These are phyloP conservation scores for Hephaestus fuliginosus DNA, from an alignment of 2,797 vertebrate genomes.

Conservation along the genomic window DNA sequence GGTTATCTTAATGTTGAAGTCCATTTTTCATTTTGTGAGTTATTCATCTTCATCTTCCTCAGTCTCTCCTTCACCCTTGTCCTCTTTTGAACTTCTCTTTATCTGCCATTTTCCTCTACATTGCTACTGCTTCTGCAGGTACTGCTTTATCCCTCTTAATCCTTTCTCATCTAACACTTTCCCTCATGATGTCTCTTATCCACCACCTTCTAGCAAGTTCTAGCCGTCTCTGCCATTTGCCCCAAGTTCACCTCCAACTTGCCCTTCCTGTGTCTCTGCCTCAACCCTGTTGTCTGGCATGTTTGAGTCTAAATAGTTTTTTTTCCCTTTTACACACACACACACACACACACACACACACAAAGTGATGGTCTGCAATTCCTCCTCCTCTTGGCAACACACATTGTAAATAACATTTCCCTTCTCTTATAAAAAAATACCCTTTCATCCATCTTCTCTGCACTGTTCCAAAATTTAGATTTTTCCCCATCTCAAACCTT, in stretches of 20 bases:
- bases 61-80: constrained; percentile 17
- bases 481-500: constrained; percentile 4
- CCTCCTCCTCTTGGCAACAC: neutral
- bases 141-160: constrained; percentile 64
- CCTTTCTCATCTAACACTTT: constrained; percentile 50
- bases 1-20: neutral
- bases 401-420: constrained; percentile 13
- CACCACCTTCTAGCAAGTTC: constrained; percentile 22
- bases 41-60: neutral
- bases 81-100: constrained; percentile 11
- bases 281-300: neutral
- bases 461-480: constrained; percentile 3
- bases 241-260: constrained; percentile 37
- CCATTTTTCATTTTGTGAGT: neutral
- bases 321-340: neutral
- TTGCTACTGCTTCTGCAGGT: constrained; percentile 44
- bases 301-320: neutral
- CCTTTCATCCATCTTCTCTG: constrained; percentile 3
- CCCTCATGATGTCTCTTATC: constrained; percentile 19
- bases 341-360: neutral
- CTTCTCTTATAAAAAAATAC: constrained; percentile 9
- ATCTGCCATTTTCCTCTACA: constrained; percentile 31
- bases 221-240: constrained; percentile 38
- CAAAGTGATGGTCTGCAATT: neutral
- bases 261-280: constrained; percentile 26